phyloP scores from a whole-genome alignment of 1,140 invertebrate genomes.

The Megathymus violae region DNA sequence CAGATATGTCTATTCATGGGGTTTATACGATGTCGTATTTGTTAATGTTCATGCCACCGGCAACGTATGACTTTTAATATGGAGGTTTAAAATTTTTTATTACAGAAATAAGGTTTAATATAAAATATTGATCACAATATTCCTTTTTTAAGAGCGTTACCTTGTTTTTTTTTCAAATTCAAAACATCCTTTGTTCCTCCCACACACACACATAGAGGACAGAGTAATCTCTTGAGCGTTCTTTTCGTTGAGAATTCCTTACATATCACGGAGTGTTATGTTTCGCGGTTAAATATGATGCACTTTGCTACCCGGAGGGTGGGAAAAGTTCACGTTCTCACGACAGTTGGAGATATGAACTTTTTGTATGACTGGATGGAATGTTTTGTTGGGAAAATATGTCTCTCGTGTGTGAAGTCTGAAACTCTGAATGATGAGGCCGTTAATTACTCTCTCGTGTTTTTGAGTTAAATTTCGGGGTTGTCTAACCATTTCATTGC shows the following conservation, averaged over 20 bases:
- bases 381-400: slow-evolving; percentile 18
- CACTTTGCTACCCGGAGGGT: slow-evolving; percentile 12
- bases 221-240: slow-evolving; percentile 18
- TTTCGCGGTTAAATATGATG: slow-evolving; percentile 32
- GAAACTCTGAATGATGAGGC: slow-evolving; percentile 11
- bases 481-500: no score
- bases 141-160: no score
- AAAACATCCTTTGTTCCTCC: slow-evolving; percentile 10
- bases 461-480: background rate
- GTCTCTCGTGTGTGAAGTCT: slow-evolving; percentile 4
- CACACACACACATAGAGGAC: background rate
- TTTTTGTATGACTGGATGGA: slow-evolving; percentile 21
- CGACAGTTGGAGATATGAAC: slow-evolving; percentile 32
- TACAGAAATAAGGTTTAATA: no score
- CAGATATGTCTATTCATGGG: no score
- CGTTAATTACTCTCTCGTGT: background rate
- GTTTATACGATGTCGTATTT: no score
- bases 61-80: no score
- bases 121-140: no score
- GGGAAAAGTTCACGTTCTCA: slow-evolving; percentile 5
- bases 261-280: slow-evolving; percentile 22
- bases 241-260: slow-evolving; percentile 20
- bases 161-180: no score
- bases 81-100: no score
- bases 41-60: no score